Evolutionary conservation across 1,140 invertebrate species (phyloP), one percentile per base, ranked within the genome.

Genomic region (Ectropis grisescens): DNA sequence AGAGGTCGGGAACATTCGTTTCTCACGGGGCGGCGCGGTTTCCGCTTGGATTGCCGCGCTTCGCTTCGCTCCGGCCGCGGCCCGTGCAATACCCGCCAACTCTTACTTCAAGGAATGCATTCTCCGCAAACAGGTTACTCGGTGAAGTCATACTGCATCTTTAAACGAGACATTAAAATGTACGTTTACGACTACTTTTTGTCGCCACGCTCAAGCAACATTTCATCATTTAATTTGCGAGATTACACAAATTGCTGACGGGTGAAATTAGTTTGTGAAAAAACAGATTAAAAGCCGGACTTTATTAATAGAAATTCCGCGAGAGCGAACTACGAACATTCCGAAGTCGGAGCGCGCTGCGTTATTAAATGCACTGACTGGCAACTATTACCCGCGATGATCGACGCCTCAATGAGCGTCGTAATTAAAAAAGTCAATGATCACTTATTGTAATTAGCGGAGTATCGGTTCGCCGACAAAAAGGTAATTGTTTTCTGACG

Each of bases 401-500:
- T 65, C 46, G 70, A 71, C 75, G 59, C 51, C 44, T 76, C 41
- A 72, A 80, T 72, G 68, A 59, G 57, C 53, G 59, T 44, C 54
- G 57, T 76, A 75, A 80, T 80, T 76, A 79, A 80, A 79, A 76
- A 76, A 74, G 50, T 59, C 62, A 74, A 76, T 72, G 61, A 75
- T 72, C 71, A 75, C 70, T 76, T 72, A 72, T 65, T 71, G 64
- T 80, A 76, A 80, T 80, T 76, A 75, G 68, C 61, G 59, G 58
- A 64, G 59, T 71, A 70, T 66, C 58, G 56, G 37, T 52, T 42
- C 42, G 59, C 60, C 64, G 59, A 71, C 67, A 72, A 71, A 69
- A 69, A 69, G 46, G 53, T 71, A 68, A 80, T 75, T 74, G 70
- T 80, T 75, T 69, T 43, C 52, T 61, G 65, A 69, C 62, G 57